Base-by-base conservation (phyloP, 2,113 vertebrate species). In the Hippocampus zosterae region DNA sequence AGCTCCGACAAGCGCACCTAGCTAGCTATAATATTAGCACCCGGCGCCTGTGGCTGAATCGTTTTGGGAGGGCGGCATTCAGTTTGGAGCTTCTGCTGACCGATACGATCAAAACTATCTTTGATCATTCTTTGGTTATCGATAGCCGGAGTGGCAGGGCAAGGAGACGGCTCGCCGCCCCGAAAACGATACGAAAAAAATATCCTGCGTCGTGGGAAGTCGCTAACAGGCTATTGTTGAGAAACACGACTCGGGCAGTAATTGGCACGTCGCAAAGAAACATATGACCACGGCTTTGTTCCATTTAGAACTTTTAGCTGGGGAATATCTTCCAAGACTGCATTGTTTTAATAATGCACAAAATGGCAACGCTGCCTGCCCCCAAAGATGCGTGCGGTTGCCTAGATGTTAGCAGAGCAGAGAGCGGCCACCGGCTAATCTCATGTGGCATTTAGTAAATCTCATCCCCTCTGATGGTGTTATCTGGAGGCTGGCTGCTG, bases 11-110 rank as follows among this genome's bases (percentile, higher is more conserved):
- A 15, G 40, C 44, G n/a, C 66, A 68, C 50, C 65, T 67, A 29
- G 66, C 41, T 56, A 18, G 12, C 41, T 59, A 68, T 3, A 66
- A 73, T 84, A 78, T 73, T 8, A 33, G 11, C 1, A 18, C 67
- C 71, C 65, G 57, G 55, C 48, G 19, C 29, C 5, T 50, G 12
- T 65, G 67, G 69, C 79, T 57, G 72, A 44, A 57, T 57, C 41
- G 7, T 53, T 41, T 61, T 55, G 65, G 53, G 73, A 44, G 53
- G 77, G 67, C 75, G 69, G 19, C 70, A 83, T 84, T 62, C 77
- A 84, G 53, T 85, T 83, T 81, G 85, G 84, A 83, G 74, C 73
- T 71, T 55, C 70, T 46, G 37, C 57, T 85, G 75, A 78, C 68
- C 77, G 76, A 81, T 67, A 67, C 56, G 48, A 40, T 74, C 71